A percentile compares a stretch with the other conserved stretches of the same genome.
Evolutionary conservation across 2,113 vertebrate genomes (phyloP).

Genomic region (Stegostoma tigrinum): DNA sequence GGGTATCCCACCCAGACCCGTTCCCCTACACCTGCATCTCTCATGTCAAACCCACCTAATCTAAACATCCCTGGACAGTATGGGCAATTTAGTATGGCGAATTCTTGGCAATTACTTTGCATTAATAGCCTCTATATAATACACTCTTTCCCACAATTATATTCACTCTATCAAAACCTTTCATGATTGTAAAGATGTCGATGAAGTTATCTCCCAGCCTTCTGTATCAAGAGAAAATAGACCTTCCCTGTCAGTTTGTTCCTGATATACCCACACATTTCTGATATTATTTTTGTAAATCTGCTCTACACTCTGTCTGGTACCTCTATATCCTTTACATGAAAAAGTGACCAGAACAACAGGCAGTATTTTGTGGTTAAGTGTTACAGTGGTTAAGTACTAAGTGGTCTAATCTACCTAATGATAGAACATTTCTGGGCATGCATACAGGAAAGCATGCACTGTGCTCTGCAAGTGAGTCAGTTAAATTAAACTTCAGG

Average conservation of each 20-base stretch:
- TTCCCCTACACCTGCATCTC: too few relatives aligned
- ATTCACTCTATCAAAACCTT: too few relatives aligned
- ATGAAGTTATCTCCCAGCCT: neutral
- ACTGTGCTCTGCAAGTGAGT: too few relatives aligned
- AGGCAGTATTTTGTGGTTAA: too few relatives aligned
- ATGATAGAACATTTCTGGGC: neutral
- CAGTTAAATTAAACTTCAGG: neutral
- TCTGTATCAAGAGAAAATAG: neutral
- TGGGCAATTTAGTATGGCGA: too few relatives aligned
- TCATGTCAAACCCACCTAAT: too few relatives aligned
- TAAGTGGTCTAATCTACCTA: neutral
- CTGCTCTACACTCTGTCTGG: neutral
- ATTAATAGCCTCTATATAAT: too few relatives aligned
- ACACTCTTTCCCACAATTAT: too few relatives aligned
- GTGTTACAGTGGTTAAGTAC: too few relatives aligned
- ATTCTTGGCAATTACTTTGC: too few relatives aligned
- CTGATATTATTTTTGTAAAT: neutral
- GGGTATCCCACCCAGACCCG: too few relatives aligned
- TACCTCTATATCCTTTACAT: neutral
- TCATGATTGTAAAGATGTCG: neutral
- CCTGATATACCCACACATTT: neutral
- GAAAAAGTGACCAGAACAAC: neutral
- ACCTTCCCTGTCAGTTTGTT: neutral
- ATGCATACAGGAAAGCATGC: neutral
- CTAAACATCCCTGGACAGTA: too few relatives aligned